These are phyloP conservation scores for Peromyscus eremicus DNA, from an alignment of 2,797 vertebrate genomes.

Conservation along the genomic window DNA sequence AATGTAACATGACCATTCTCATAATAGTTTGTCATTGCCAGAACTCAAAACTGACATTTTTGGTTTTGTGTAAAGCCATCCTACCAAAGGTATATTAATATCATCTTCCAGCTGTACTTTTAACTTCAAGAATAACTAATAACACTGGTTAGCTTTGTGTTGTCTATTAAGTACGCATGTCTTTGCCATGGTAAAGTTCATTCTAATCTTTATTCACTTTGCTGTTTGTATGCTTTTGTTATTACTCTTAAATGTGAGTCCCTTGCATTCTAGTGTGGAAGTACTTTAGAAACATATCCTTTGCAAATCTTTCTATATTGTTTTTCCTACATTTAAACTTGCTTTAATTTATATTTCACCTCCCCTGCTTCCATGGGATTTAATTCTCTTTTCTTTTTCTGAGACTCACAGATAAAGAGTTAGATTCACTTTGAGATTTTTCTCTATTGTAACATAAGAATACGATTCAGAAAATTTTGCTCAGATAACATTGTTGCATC, in stretches of 20 bases:
- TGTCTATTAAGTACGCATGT: not conserved
- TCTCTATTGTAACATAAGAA: not conserved
- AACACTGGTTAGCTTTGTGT: not conserved
- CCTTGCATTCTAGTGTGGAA: not conserved
- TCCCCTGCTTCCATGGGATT: not conserved
- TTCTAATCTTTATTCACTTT: not conserved
- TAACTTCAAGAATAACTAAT: not conserved
- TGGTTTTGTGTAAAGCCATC: not conserved
- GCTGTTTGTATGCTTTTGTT: not conserved
- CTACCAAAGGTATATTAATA: not conserved
- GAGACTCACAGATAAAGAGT: not conserved
- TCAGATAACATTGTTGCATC: not conserved
- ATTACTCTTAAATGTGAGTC: not conserved
- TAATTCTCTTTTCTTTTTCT: not conserved
- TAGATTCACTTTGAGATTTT: slow-evolving; percentile 6
- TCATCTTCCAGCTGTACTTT: not conserved
- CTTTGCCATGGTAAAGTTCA: not conserved
- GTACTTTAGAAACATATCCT: not conserved
- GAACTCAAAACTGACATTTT: not conserved
- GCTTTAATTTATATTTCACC: not conserved
- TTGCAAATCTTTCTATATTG: not conserved
- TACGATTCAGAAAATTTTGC: not conserved
- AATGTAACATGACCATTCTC: not conserved
- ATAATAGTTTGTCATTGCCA: not conserved
- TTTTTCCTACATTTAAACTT: not conserved